Conservation (phyloP, 2,888 invertebrate genomes). For the Drosophila anceps region DNA sequence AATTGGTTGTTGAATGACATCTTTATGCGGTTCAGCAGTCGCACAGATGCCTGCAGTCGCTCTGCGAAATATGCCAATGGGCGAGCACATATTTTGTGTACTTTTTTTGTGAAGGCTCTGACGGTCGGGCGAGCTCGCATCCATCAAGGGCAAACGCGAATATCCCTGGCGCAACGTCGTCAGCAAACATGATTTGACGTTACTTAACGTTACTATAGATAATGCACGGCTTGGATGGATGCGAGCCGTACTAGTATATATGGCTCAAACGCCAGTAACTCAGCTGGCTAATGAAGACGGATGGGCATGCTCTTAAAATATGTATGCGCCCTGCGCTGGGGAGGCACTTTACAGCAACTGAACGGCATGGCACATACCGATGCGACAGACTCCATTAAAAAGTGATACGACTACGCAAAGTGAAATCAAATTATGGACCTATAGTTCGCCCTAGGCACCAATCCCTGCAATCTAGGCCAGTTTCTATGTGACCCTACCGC, state of each 20-base stretch:
- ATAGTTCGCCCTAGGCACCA: conserved; percentile 15
- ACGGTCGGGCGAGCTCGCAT: conserved; percentile 26
- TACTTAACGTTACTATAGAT: conserved; percentile 40
- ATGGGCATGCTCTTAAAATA: conserved; percentile 67
- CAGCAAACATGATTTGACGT: conserved; percentile 56
- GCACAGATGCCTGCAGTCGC: conserved; percentile 58
- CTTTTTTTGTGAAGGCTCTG: conserved; percentile 12
- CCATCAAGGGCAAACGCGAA: conserved; percentile 50
- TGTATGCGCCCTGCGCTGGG: conserved; percentile 50
- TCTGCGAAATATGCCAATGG: conserved; percentile 61
- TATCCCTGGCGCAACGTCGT: conserved; percentile 21
- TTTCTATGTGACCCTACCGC: neutral
- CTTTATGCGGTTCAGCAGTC: conserved; percentile 61
- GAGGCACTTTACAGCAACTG: conserved; percentile 51
- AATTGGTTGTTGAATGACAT: conserved; percentile 57
- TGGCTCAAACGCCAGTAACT: conserved; percentile 24
- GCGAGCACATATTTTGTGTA: conserved; percentile 28
- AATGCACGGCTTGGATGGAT: conserved; percentile 42
- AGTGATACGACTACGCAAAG: conserved; percentile 17
- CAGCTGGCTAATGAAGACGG: conserved; percentile 70
- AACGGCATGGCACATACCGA: conserved; percentile 26
- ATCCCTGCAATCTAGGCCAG: conserved; percentile 16
- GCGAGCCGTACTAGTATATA: neutral
- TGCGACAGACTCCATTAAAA: conserved; percentile 40
- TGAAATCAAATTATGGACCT: conserved; percentile 49